Conservation (phyloP, 2,888 invertebrate species). For the Thereva unica region DNA sequence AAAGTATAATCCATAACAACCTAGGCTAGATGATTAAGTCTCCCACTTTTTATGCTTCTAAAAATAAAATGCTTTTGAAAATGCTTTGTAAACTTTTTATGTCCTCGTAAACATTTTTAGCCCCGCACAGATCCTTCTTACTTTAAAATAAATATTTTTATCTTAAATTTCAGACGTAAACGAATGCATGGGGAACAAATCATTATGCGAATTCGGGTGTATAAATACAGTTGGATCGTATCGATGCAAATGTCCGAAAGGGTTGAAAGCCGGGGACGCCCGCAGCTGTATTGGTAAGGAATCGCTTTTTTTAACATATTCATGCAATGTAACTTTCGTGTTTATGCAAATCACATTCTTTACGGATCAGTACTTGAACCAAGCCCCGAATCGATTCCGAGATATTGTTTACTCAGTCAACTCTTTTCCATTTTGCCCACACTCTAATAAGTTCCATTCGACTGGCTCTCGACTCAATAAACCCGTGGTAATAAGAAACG, state of each 20-base stretch:
- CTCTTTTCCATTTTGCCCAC: not conserved
- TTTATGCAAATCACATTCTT: conserved; percentile 14
- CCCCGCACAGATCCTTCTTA: not conserved
- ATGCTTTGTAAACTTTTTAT: too few relatives aligned
- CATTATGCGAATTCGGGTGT: conserved; percentile 59
- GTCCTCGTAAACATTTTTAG: too few relatives aligned
- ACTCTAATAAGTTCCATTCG: not conserved
- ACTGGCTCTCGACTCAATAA: not conserved
- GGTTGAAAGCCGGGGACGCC: conserved; percentile 54
- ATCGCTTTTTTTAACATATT: not conserved
- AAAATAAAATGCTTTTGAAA: too few relatives aligned
- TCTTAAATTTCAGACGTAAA: conserved; percentile 56
- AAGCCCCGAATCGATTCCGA: not conserved
- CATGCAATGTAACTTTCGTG: not conserved
- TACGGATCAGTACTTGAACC: not conserved
- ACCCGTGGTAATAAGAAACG: not conserved
- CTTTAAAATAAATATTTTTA: not conserved
- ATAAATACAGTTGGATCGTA: conserved; percentile 61
- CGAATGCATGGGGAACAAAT: conserved; percentile 58
- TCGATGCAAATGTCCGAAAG: conserved; percentile 59
- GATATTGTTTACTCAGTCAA: not conserved
- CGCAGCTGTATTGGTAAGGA: conserved; percentile 46
- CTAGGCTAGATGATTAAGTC: too few relatives aligned
- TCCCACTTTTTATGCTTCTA: too few relatives aligned
- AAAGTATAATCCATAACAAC: too few relatives aligned